Evolutionary conservation across 1,140 invertebrate species (phyloP).

Genomic region (Copidosoma floridanum): DNA sequence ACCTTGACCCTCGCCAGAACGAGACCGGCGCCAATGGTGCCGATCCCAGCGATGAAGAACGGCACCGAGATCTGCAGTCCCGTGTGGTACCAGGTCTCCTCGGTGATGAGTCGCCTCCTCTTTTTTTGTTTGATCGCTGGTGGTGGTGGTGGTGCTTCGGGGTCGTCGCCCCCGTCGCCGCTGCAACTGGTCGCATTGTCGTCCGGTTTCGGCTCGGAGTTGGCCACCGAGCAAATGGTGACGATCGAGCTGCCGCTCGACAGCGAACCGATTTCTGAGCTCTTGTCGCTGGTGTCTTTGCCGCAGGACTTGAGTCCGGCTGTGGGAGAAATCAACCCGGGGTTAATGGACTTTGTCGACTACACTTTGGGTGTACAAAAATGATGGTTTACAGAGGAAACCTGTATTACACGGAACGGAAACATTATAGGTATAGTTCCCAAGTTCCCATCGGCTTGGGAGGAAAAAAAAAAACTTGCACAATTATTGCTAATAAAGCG

Average conservation of each 20-base stretch:
- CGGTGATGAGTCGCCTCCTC: slow-evolving; percentile 47
- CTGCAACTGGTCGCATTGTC: neutral
- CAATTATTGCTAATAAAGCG: too few species aligned
- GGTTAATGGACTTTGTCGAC: too few species aligned
- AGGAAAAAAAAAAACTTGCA: too few species aligned
- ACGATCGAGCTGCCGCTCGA: slow-evolving; percentile 50
- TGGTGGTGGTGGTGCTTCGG: too few species aligned
- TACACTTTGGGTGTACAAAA: too few species aligned
- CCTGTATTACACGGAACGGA: too few species aligned
- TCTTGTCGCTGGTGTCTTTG: slow-evolving; percentile 10
- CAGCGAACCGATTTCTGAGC: slow-evolving; percentile 40
- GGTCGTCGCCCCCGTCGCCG: neutral
- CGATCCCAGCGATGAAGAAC: slow-evolving; percentile 90
- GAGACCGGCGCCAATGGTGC: slow-evolving; percentile 89
- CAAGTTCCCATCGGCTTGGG: too few species aligned
- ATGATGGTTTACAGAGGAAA: too few species aligned
- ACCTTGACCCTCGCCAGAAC: slow-evolving; percentile 82
- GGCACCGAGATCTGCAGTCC: slow-evolving; percentile 87
- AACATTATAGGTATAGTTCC: too few species aligned
- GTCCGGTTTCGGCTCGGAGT: slow-evolving; percentile 15
- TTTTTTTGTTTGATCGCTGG: slow-evolving; percentile 30
- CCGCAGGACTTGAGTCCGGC: slow-evolving; percentile 36
- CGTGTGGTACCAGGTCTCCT: slow-evolving; percentile 75
- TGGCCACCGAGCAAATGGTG: slow-evolving; percentile 42
- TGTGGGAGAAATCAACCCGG: too few species aligned